Evolutionary conservation across 2,888 invertebrate species (phyloP), one percentile per base, ranked within the genome.

Genomic region (Erebia ligea): DNA sequence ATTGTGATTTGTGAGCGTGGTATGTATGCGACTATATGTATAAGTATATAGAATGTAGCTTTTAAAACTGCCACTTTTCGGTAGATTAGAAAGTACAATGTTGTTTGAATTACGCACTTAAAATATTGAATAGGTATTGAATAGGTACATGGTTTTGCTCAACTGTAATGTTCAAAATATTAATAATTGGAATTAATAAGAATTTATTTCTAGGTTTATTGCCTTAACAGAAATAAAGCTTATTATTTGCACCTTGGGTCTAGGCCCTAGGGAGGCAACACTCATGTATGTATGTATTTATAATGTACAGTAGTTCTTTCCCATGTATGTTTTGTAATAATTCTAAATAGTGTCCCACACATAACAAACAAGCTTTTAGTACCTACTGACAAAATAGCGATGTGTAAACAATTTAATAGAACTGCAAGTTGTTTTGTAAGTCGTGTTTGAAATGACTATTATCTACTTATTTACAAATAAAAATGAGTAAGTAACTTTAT

Each of bases 1-100:
- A 79, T 82, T 84, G 85, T 76, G 80, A 84, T 78, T 82, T 84
- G 84, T 76, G 79, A 80, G 80, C 77, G 75, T 81, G 77, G 79
- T 76, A 75, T 78, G 75, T 69, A 42, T 73, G 76, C 81, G 81
- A 79, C 75, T 74, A 6, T 52, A 52, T 2, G 1, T 73, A 75
- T 76, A 76, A 77, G 76, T 80, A 82, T 85, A 57, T 54, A 67
- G 45, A 65, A 83, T 84, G 86, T 73, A 71, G 84, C 83, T 82
- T 75, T 83, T 81, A 81, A 79, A 54, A 84, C 82, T 80, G 77
- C 72, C 74, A 71, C 69, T 69, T 68, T 72, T 66, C 61, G 69
- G 70, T 83, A 84, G 80, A 76, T 66, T 83, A 84, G 78, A 42
- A 56, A 34, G 40, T 56, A 42, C 17, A 9, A 9, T 59, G 61